Evolutionary conservation across 2,797 vertebrate genomes (phyloP), one percentile per base, ranked within the genome.

Genomic region (Hylomyscus alleni): DNA sequence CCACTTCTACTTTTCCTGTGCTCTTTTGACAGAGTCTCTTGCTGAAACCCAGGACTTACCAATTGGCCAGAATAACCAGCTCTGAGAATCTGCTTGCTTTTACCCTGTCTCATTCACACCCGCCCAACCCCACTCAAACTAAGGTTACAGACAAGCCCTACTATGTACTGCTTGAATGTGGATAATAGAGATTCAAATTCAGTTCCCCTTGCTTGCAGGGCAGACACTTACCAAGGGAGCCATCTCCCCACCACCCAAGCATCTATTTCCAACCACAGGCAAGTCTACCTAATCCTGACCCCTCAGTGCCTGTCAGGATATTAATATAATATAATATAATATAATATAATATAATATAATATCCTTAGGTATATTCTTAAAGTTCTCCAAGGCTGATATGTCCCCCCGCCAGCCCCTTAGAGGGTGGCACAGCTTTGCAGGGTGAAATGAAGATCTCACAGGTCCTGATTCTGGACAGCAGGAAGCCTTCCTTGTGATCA

Each of bases 391-490:
- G 24, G 3, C 19, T 65, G 44, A 4, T 50, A 47, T 0, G 8
- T 1, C 19, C 24, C 17, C 17, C 0, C n/a, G 60, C 1, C 34
- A 3, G 6, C 1, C 4, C 37, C 34, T 50, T 12, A 44, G 4
- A 12, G 67, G 11, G 9, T 44, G 34, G 69, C 12, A 9, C 26
- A 80, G 26, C 56, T 91, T 54, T 83, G 65, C n/a, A 10, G 13
- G 8, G 58, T 44, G 89, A 93, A 84, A 73, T 58, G 65, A 73
- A 31, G n/a, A 40, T 52, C 62, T 22, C 54, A 20, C 26, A 40
- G n/a, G 60, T 50, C 54, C 65, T 72, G 40, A 52, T 65, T 90
- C 77, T 83, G 44, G 67, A 22, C 37, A 20, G 82, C 44, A 37
- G 69, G 87, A 84, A 37, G 37, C 12, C 47, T 22, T 37, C 4